phyloP scores from a whole-genome alignment of 2,888 invertebrate species.

The Oxycera nigricornis region DNA sequence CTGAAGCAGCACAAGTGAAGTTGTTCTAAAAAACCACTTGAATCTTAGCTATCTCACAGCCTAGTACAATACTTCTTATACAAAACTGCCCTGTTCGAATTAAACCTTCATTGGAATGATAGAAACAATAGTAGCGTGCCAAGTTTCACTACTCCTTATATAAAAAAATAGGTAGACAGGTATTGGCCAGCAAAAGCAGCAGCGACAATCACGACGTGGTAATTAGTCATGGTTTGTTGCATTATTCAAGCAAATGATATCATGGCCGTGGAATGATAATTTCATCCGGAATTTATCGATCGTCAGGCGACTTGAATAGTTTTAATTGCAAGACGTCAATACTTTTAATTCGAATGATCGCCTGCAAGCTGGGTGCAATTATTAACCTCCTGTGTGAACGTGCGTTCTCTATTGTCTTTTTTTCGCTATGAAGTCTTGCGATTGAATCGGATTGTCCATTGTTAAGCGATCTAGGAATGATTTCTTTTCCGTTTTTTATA shows the following conservation, averaged over 20 bases:
- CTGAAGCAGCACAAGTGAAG: no score
- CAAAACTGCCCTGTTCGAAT: no score
- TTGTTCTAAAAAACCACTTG: no score
- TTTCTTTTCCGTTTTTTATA: no score
- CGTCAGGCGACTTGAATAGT: not conserved
- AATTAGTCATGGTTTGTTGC: conserved; percentile 16
- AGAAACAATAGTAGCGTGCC: not conserved
- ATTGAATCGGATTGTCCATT: not conserved
- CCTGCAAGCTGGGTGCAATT: not conserved
- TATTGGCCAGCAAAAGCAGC: not conserved
- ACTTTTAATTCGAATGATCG: not conserved
- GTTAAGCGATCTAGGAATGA: no score
- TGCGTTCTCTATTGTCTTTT: not conserved
- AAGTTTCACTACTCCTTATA: not conserved
- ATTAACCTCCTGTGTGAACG: conserved; percentile 6
- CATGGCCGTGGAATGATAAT: conserved; percentile 7
- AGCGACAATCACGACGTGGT: no score
- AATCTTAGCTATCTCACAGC: no score
- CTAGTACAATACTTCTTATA: no score
- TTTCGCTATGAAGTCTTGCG: not conserved
- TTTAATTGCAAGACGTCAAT: conserved; percentile 14
- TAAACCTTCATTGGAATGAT: not conserved
- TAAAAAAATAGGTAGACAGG: not conserved
- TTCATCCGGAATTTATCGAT: conserved; percentile 8
- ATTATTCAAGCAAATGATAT: conserved; percentile 15